phyloP scores from a whole-genome alignment of 2,888 invertebrate species.

The Aphidius colemani region DNA sequence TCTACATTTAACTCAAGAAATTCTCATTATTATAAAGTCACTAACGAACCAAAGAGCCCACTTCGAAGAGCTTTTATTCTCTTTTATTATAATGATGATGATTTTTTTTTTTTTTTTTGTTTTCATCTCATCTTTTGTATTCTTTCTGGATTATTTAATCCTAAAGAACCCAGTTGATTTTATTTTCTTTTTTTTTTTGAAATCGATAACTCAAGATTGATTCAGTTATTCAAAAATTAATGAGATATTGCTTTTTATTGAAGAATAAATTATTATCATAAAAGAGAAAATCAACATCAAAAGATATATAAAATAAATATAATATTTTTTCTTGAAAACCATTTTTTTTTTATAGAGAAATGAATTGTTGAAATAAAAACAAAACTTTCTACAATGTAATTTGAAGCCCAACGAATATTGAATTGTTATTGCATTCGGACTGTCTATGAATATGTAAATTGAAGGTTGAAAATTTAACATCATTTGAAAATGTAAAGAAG shows the following conservation, averaged over 20 bases:
- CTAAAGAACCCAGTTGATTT: neutral
- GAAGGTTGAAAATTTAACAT: slow-evolving; percentile 42
- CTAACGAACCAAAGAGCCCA: slow-evolving; percentile 46
- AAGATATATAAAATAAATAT: slow-evolving; percentile 6
- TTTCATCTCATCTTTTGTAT: neutral
- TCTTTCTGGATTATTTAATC: neutral
- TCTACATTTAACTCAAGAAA: slow-evolving; percentile 31
- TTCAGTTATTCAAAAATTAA: slow-evolving; percentile 22
- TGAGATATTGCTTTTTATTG: neutral
- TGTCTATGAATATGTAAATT: slow-evolving; percentile 48
- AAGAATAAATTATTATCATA: neutral
- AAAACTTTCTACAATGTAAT: slow-evolving; percentile 22
- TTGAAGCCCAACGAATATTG: slow-evolving; percentile 23
- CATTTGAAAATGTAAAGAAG: slow-evolving; percentile 22
- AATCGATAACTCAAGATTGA: slow-evolving; percentile 38
- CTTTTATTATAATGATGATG: slow-evolving; percentile 9
- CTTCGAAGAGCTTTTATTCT: slow-evolving; percentile 4
- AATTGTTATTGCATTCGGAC: slow-evolving; percentile 24
- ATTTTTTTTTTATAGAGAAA: neutral
- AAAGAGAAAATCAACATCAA: too few relatives aligned
- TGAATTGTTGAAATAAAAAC: neutral
- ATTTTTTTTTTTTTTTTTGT: neutral
- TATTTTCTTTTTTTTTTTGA: slow-evolving; percentile 31
- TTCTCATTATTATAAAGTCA: slow-evolving; percentile 52
- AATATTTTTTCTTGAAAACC: neutral